These are phyloP conservation scores for Fragum fragum DNA, from an alignment of 2,888 invertebrate species.

Conservation along the genomic window DNA sequence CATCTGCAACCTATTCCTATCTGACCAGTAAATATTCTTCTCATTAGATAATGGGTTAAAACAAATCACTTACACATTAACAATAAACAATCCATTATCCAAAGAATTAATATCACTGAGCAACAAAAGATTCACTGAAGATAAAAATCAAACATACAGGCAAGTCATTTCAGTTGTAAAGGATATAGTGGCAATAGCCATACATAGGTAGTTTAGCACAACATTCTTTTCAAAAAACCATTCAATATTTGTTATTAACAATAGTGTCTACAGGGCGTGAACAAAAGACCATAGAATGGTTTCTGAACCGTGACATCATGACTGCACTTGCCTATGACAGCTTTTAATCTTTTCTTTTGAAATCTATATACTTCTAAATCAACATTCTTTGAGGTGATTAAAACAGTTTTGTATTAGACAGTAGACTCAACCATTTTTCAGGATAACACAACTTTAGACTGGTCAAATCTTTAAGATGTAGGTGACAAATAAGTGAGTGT, in stretches of 20 bases:
- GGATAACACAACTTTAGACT: no score
- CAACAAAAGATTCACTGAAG: not conserved
- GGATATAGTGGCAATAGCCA: not conserved
- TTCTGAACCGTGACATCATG: constrained; percentile 12
- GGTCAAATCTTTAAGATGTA: no score
- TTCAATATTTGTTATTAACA: constrained; percentile 1
- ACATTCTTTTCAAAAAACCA: not conserved
- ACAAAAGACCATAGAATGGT: not conserved
- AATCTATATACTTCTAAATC: constrained; percentile 6
- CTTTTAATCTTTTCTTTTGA: constrained; percentile 22
- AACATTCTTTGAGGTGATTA: constrained; percentile 2
- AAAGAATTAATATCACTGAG: not conserved
- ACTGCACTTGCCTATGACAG: constrained; percentile 5
- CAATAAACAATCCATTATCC: not conserved
- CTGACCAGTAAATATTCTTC: no score
- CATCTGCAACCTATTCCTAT: no score
- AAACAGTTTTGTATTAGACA: not conserved
- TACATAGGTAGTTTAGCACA: constrained; percentile 3
- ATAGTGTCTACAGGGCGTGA: constrained; percentile 25
- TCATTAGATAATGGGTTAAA: no score
- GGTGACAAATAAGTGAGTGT: no score
- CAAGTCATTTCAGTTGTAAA: not conserved
- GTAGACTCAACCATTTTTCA: no score
- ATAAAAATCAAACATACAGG: not conserved
- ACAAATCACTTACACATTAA: no score